phyloP scores from a whole-genome alignment of 92 coral and sea anemone genomes.

The Pocillopora grandis region DNA sequence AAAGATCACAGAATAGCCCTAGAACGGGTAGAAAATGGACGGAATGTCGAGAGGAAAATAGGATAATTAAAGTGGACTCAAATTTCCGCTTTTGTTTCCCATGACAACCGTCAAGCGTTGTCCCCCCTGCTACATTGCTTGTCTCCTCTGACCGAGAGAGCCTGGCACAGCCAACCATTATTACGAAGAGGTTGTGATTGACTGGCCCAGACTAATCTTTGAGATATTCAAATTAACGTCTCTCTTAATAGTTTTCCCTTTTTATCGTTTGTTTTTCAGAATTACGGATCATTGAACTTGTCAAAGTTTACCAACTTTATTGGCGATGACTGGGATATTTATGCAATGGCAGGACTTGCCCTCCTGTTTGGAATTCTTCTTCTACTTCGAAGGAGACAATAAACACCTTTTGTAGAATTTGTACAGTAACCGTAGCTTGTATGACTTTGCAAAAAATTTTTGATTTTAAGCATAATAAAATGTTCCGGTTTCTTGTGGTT shows the following conservation, averaged over 20 bases:
- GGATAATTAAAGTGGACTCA: too few relatives aligned
- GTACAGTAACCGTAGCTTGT: constrained; percentile 25
- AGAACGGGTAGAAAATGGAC: too few relatives aligned
- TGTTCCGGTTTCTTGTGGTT: not conserved
- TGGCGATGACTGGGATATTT: constrained; percentile 97
- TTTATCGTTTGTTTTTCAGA: constrained; percentile 37
- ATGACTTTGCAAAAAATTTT: not conserved
- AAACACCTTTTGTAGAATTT: constrained; percentile 22
- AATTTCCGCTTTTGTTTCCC: too few relatives aligned
- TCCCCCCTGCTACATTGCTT: too few relatives aligned
- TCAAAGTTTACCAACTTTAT: constrained; percentile 55
- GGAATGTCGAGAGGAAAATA: too few relatives aligned
- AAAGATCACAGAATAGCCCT: not conserved
- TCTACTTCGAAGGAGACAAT: constrained; percentile 78
- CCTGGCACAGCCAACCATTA: too few relatives aligned
- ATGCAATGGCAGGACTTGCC: constrained; percentile 85
- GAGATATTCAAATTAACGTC: not conserved
- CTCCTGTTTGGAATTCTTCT: constrained; percentile 80
- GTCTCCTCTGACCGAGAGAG: too few relatives aligned
- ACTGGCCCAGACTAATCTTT: not conserved
- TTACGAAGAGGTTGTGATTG: too few relatives aligned
- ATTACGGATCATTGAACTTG: constrained; percentile 82
- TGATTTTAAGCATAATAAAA: constrained; percentile 12
- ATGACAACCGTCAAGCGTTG: too few relatives aligned
- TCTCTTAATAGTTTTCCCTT: not conserved